Conservation (phyloP, 2,888 invertebrate genomes). For the Petrolisthes manimaculis region DNA sequence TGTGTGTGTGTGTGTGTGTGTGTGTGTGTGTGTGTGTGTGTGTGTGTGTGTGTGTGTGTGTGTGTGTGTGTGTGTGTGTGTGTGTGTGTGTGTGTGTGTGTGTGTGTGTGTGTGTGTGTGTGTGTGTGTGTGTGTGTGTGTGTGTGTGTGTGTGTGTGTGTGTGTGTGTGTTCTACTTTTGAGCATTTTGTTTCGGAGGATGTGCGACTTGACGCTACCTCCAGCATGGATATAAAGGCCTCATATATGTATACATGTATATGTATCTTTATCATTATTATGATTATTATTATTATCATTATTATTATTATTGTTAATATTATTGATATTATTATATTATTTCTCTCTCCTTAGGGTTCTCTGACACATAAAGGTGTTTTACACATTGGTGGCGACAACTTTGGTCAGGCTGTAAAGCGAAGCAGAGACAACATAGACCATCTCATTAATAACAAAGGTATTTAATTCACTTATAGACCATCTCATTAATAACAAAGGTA, state of each 20-base stretch:
- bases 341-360: slow-evolving; percentile 69
- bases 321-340: not conserved
- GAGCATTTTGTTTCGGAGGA: too few species aligned
- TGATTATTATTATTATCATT: not conserved
- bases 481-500: slow-evolving; percentile 66
- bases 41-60: not conserved
- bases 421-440: slow-evolving; percentile 71
- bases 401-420: slow-evolving; percentile 71
- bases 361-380: slow-evolving; percentile 71
- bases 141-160: too few species aligned
- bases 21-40: not conserved
- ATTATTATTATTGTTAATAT: not conserved
- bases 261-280: not conserved
- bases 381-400: slow-evolving; percentile 74
- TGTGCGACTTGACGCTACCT: too few species aligned
- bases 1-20: not conserved
- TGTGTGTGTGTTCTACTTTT: too few species aligned
- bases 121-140: too few species aligned
- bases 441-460: slow-evolving; percentile 59
- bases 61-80: too few species aligned
- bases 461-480: slow-evolving; percentile 67
- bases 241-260: too few species aligned
- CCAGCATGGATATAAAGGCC: too few species aligned
- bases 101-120: not conserved
- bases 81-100: not conserved